Evolutionary conservation across 1,140 invertebrate genomes (phyloP), one percentile per base, ranked within the genome.

Genomic region (Conus betulinus): DNA sequence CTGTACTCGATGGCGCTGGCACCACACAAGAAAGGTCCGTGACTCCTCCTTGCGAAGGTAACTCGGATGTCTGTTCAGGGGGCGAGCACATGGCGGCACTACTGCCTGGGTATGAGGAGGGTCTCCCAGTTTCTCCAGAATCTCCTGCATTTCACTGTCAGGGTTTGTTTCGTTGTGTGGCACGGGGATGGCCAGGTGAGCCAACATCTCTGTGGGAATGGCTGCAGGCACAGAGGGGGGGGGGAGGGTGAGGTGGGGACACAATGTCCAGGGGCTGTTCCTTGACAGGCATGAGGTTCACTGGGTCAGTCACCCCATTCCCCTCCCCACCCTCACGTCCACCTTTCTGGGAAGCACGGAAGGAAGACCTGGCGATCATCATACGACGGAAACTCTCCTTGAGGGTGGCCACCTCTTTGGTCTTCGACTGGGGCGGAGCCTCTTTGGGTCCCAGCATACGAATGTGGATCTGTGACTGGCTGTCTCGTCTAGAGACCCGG

Each of bases 381-480:
- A 93, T 91, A 39, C 94, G 88, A 3, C 93, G 88, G 87, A 94
- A 94, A 85, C 94, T 94, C 91, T 94, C 94, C 27, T 93, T 87
- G 57, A 92, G 85, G 39, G 93, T 93, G 10, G 93, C 92, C 6
- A 93, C 93, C 74, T 94, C 94, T 88, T 93, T 94, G 4, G 91
- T 91, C 53, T 92, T 94, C 51, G 93, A 94, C 13, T 91, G 93
- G 23, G 94, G 93, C 53, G 93, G 93, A 17, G 93, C 94, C 88
- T 94, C 93, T 27, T 92, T 91, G 55, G 94, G 93, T 6, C 91
- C 91, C 8, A 94, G 91, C 91, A 91, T 92, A 87, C 93, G 88
- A 15, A 94, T 92, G 10, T 92, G 93, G 71, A 94, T 93, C 88
- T 93, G 91, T 17, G 92, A 89, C 63, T 93, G 90, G 52, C 85